phyloP scores from a whole-genome alignment of 2,113 vertebrate species.

The Takifugu flavidus region DNA sequence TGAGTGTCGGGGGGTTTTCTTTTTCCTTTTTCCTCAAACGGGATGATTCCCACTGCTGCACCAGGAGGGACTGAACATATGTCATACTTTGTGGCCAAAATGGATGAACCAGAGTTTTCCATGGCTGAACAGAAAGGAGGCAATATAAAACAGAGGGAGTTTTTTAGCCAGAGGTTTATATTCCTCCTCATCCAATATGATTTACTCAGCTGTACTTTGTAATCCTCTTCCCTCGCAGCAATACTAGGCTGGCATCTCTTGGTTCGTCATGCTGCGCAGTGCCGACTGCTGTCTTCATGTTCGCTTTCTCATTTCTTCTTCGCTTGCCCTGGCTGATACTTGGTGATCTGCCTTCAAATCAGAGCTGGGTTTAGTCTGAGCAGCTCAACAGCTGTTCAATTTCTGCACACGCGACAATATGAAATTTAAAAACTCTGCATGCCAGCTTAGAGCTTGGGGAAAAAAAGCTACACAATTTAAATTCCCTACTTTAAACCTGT shows the following conservation, averaged over 20 bases:
- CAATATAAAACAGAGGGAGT: constrained; percentile 35
- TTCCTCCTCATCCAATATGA: constrained; percentile 50
- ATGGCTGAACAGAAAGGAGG: constrained; percentile 23
- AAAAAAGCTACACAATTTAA: too few relatives aligned
- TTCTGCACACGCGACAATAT: constrained; percentile 15
- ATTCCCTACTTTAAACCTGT: too few relatives aligned
- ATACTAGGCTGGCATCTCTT: constrained; percentile 49
- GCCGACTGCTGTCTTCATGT: constrained; percentile 27
- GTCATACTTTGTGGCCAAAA: constrained; percentile 23
- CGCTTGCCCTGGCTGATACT: not conserved
- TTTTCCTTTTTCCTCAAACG: not conserved
- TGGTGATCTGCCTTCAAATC: constrained; percentile 28
- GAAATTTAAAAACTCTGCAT: not conserved
- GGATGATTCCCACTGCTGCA: constrained; percentile 7
- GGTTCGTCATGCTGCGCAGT: constrained; percentile 37
- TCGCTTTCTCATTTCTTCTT: constrained; percentile 17
- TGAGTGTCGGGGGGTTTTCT: constrained; percentile 57
- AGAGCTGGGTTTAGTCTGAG: constrained; percentile 36
- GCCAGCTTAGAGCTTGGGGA: too few relatives aligned
- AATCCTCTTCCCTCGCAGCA: constrained; percentile 54
- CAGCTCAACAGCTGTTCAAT: constrained; percentile 28
- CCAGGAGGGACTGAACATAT: not conserved
- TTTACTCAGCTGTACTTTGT: constrained; percentile 59
- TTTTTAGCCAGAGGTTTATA: constrained; percentile 64
- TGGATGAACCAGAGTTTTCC: constrained; percentile 40